Evolutionary conservation across 2,888 invertebrate genomes (phyloP).

Genomic region (Tiliacea aurago): DNA sequence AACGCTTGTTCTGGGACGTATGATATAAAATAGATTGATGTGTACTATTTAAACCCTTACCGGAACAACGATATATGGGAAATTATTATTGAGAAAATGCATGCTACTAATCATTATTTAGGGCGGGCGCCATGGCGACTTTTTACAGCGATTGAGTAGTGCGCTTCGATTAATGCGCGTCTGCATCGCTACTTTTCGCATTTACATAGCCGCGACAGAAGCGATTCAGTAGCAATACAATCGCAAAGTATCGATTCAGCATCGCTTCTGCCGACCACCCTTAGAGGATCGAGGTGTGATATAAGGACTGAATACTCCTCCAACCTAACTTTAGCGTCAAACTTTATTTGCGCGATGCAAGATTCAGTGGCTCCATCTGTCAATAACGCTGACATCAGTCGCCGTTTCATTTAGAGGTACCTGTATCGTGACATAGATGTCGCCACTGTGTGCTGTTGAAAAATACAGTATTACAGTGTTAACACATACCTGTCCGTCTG

Average conservation of each 20-base stretch:
- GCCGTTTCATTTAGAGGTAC: not conserved
- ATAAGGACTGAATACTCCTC: not conserved
- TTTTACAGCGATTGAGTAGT: not conserved
- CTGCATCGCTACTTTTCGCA: too few species aligned
- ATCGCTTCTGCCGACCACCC: not conserved
- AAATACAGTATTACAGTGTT: not conserved
- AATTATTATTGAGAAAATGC: not conserved
- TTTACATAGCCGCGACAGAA: not conserved
- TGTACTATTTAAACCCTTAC: not conserved
- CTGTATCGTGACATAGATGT: not conserved
- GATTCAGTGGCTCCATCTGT: not conserved
- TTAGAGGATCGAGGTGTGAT: not conserved
- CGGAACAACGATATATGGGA: not conserved
- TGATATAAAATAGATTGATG: too few species aligned
- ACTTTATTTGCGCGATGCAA: not conserved
- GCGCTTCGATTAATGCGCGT: too few species aligned
- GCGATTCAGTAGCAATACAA: not conserved
- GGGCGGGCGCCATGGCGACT: not conserved
- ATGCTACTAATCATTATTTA: not conserved
- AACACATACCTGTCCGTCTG: constrained; percentile 1
- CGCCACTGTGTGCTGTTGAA: not conserved
- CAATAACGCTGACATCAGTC: not conserved
- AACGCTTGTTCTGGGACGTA: not conserved
- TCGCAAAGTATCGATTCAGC: not conserved
- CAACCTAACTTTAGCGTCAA: not conserved